Conservation (phyloP, 1,140 invertebrate species). For the Argopecten irradians region DNA sequence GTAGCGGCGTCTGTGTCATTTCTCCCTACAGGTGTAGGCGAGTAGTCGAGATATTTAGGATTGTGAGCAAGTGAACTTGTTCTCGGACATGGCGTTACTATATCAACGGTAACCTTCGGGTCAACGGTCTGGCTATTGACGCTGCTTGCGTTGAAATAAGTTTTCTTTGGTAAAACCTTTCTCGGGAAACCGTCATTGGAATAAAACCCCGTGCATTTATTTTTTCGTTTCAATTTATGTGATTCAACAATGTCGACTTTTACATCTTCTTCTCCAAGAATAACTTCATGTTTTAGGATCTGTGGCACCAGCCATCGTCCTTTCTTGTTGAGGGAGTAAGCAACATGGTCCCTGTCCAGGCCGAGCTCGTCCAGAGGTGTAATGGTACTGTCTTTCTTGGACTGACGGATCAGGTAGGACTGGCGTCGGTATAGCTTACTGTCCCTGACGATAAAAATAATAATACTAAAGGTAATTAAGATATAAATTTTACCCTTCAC, state of each 20-base stretch:
- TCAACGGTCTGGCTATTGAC: not conserved
- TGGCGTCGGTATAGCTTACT: conserved; percentile 29
- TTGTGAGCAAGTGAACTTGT: conserved; percentile 45
- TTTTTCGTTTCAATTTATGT: not conserved
- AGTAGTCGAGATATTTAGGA: conserved; percentile 43
- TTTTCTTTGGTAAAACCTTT: conserved; percentile 24
- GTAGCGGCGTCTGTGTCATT: not conserved
- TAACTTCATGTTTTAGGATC: conserved; percentile 38
- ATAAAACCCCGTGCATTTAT: not conserved
- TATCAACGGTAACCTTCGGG: conserved; percentile 30
- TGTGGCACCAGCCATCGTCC: conserved; percentile 49
- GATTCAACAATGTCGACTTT: conserved; percentile 23
- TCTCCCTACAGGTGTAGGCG: not conserved
- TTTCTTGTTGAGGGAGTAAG: conserved; percentile 54
- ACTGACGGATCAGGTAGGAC: conserved; percentile 24
- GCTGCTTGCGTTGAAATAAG: conserved; percentile 32
- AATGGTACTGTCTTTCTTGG: not conserved
- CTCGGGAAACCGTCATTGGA: not conserved
- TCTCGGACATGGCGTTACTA: conserved; percentile 46
- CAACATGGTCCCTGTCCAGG: conserved; percentile 36
- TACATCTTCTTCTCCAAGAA: not conserved
- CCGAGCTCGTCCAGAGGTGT: conserved; percentile 26
- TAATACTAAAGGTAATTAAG: no score
- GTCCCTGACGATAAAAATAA: not conserved
- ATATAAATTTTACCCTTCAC: no score